Conservation (phyloP, 2,888 invertebrate genomes). For the Yponomeuta malinellus region DNA sequence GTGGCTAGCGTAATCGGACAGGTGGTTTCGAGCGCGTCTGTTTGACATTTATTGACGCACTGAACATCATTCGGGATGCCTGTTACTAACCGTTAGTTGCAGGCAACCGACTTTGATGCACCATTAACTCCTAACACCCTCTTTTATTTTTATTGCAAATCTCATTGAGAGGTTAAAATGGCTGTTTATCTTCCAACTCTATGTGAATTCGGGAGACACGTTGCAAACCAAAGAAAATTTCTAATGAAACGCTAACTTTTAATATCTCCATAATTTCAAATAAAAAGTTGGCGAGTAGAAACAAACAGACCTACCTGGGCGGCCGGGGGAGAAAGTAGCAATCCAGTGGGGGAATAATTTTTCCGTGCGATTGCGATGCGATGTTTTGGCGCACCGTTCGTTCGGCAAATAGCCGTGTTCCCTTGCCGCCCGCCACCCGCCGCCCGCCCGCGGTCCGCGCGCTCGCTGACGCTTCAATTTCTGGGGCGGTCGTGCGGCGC, state of each 20-base stretch:
- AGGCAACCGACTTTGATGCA: not conserved
- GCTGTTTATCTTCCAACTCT: not conserved
- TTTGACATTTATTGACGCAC: conserved; percentile 8
- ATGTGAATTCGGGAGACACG: not conserved
- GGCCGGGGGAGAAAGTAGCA: conserved; percentile 43
- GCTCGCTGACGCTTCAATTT: conserved; percentile 62
- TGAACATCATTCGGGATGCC: not conserved
- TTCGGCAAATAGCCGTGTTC: conserved; percentile 56
- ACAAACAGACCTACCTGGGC: conserved; percentile 5
- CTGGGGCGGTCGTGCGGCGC: conserved; percentile 36
- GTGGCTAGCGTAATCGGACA: not conserved
- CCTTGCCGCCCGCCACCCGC: conserved; percentile 15
- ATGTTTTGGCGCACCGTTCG: conserved; percentile 73
- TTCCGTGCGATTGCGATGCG: conserved; percentile 67
- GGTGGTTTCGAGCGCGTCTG: not conserved
- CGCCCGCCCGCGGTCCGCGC: conserved; percentile 18
- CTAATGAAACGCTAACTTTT: not conserved
- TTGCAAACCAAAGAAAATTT: not conserved
- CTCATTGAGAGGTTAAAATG: not conserved
- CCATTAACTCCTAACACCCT: not conserved
- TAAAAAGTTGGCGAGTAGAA: not conserved
- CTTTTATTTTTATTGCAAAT: not conserved
- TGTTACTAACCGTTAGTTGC: not conserved
- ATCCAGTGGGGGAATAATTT: conserved; percentile 61
- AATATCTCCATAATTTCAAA: not conserved